Evolutionary conservation across 2,888 invertebrate genomes (phyloP).

Genomic region (Lepeophtheirus nordmannii): DNA sequence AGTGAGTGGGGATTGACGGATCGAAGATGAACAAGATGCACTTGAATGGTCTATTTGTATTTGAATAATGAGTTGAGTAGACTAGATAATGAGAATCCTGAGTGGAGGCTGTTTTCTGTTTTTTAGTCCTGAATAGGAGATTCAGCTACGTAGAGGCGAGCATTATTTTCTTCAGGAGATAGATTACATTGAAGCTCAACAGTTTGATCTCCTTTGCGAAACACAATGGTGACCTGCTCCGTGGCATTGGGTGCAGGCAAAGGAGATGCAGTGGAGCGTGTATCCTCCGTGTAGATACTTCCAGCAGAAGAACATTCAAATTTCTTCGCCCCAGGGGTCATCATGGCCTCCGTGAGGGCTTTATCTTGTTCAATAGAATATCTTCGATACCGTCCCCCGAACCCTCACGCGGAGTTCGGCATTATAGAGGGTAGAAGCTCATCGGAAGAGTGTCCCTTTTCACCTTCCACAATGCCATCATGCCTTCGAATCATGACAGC

Average conservation of each 20-base stretch:
- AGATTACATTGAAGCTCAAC: conserved; percentile 14
- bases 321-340: neutral
- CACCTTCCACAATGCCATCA: neutral
- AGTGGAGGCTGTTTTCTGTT: neutral
- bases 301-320: neutral
- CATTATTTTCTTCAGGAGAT: neutral
- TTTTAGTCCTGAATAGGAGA: neutral
- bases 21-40: no score
- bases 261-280: neutral
- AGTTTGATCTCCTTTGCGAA: conserved; percentile 10
- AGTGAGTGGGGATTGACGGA: no score
- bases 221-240: conserved; percentile 11
- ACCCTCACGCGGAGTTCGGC: conserved; percentile 8
- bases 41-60: no score
- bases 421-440: neutral
- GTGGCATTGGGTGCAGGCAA: neutral
- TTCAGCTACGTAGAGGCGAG: neutral
- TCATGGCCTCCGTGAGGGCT: conserved; percentile 16
- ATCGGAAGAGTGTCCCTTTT: neutral
- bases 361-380: conserved; percentile 19
- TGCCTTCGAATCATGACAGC: neutral
- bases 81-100: no score
- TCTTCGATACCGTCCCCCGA: conserved; percentile 21
- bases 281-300: neutral
- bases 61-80: no score